Conservation (phyloP, 2,113 vertebrate genomes). For the Phylloscopus whistleri region DNA sequence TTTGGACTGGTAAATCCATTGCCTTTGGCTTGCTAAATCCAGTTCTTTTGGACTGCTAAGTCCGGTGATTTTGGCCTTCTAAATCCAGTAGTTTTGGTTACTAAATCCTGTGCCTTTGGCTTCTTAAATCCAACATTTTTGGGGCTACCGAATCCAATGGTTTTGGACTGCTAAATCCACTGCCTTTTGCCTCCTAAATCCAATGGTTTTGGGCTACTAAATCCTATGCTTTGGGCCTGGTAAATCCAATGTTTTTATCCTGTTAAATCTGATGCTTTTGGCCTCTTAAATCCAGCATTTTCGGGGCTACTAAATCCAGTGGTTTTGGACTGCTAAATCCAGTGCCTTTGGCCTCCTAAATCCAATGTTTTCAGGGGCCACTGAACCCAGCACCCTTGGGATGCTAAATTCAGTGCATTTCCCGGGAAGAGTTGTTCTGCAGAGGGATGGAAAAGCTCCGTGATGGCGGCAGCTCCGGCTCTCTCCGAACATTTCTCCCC, state of each 20-base stretch:
- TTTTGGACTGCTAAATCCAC: not conserved
- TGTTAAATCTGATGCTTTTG: not conserved
- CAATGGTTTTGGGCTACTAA: not conserved
- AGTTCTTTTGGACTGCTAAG: not conserved
- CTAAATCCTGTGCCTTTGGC: not conserved
- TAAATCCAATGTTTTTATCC: not conserved
- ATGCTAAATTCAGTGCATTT: not conserved
- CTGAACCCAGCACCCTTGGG: not conserved
- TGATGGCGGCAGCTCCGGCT: rapidly evolving
- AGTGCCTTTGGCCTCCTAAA: not conserved
- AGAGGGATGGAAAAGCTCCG: not conserved
- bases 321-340: not conserved
- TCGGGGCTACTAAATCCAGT: not conserved
- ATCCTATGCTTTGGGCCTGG: not conserved
- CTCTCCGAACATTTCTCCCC: not conserved
- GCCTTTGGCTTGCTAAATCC: not conserved
- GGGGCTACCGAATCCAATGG: not conserved
- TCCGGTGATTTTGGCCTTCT: not conserved
- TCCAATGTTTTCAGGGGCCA: rapidly evolving
- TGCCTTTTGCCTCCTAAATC: not conserved
- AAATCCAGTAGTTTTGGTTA: not conserved
- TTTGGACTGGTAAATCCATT: not conserved
- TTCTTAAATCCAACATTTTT: not conserved
- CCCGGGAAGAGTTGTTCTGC: not conserved
- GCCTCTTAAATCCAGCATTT: not conserved